phyloP scores from a whole-genome alignment of 2,113 vertebrate genomes.

The Trochalopteron elliotii region DNA sequence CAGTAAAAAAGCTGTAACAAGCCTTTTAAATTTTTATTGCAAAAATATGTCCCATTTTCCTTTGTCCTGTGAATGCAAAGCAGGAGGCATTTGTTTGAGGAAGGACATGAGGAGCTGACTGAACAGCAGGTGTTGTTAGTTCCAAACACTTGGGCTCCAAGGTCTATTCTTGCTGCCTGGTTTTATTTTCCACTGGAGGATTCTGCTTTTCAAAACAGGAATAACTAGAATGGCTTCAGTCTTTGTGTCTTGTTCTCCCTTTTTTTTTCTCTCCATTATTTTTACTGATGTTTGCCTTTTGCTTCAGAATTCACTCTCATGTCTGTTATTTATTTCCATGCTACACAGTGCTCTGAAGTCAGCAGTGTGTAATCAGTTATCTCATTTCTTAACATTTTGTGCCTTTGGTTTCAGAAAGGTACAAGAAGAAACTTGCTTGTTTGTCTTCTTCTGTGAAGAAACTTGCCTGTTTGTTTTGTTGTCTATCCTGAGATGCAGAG shows the following conservation, averaged over 20 bases:
- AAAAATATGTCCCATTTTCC: neutral
- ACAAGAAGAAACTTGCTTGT: neutral
- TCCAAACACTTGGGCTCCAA: neutral
- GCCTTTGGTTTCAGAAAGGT: neutral
- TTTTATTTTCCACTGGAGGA: neutral
- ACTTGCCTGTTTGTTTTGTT: neutral
- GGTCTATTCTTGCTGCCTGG: neutral
- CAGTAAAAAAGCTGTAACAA: slow-evolving; percentile 52
- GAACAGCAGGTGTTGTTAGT: neutral
- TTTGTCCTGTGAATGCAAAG: neutral
- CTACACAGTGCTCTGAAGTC: neutral
- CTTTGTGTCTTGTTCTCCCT: neutral
- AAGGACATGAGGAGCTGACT: neutral
- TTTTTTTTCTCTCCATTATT: neutral
- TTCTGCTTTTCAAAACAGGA: neutral
- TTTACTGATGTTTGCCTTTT: neutral
- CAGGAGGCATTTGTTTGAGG: neutral
- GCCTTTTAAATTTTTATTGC: slow-evolving; percentile 44
- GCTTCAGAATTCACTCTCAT: neutral
- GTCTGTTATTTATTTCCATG: neutral
- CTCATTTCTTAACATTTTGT: neutral
- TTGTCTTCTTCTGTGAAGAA: neutral
- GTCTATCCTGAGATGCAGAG: neutral
- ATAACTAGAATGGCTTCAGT: neutral
- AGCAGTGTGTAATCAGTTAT: neutral